phyloP scores from a whole-genome alignment of 1,140 invertebrate genomes.

The Piezodorus guildinii region DNA sequence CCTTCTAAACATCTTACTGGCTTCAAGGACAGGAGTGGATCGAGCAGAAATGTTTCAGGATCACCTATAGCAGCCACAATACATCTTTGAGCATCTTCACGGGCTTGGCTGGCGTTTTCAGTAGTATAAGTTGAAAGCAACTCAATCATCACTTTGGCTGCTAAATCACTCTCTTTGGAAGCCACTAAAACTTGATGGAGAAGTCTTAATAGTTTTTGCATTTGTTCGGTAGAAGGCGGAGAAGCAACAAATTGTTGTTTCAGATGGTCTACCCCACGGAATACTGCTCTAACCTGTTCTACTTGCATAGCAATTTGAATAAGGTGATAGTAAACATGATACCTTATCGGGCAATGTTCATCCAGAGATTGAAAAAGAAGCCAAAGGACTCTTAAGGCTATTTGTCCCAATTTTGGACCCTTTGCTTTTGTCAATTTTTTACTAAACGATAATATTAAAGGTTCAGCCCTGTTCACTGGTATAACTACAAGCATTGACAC shows the following conservation, averaged over 20 bases:
- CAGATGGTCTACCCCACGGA: constrained; percentile 63
- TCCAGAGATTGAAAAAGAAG: constrained; percentile 83
- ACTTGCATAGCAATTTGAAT: constrained; percentile 49
- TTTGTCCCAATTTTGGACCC: constrained; percentile 64
- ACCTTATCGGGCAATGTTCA: constrained; percentile 68
- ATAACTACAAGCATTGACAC: constrained; percentile 86
- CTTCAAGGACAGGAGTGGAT: constrained; percentile 84
- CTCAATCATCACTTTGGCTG: constrained; percentile 93
- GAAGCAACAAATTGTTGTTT: constrained; percentile 73
- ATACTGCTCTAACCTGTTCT: constrained; percentile 71
- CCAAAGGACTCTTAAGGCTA: constrained; percentile 79
- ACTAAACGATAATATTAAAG: constrained; percentile 81
- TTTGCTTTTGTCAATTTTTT: constrained; percentile 86
- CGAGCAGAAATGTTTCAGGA: constrained; percentile 86
- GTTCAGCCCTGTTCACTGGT: constrained; percentile 75
- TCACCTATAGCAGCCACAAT: constrained; percentile 90
- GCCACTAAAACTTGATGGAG: constrained; percentile 76
- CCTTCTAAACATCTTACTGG: constrained; percentile 92
- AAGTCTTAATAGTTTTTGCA: constrained; percentile 81
- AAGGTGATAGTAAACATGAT: constrained; percentile 84
- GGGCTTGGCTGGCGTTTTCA: constrained; percentile 89
- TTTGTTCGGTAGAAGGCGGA: constrained; percentile 77
- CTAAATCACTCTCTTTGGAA: constrained; percentile 68
- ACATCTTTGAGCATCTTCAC: constrained; percentile 92
- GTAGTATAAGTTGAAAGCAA: constrained; percentile 89